These are phyloP conservation scores for Pterophyllum scalare DNA, from an alignment of 2,113 vertebrate species.

Conservation along the genomic window DNA sequence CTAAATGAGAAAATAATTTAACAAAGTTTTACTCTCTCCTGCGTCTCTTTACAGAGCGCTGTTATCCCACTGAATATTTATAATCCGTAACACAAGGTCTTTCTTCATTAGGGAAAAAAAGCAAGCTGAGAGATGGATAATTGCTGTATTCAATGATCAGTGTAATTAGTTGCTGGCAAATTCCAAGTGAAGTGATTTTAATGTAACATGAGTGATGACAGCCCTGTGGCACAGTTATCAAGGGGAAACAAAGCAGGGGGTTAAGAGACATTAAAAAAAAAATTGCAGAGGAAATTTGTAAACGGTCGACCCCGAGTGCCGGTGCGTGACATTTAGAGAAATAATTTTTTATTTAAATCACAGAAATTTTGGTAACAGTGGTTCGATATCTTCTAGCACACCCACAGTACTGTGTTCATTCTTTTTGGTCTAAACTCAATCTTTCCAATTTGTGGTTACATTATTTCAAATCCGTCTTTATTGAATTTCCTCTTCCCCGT, in stretches of 20 bases:
- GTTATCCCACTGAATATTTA: slow-evolving; percentile 67
- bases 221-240: slow-evolving; percentile 37
- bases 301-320: slow-evolving; percentile 12
- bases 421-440: background rate
- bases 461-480: background rate
- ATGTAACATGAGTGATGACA: slow-evolving; percentile 68
- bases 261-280: slow-evolving; percentile 33
- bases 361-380: slow-evolving; percentile 3
- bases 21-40: slow-evolving; percentile 55
- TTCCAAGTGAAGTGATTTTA: slow-evolving; percentile 68
- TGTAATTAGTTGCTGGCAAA: slow-evolving; percentile 73
- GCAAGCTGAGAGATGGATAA: slow-evolving; percentile 61
- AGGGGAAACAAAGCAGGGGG: slow-evolving; percentile 49
- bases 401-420: background rate
- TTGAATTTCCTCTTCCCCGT: background rate
- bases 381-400: background rate
- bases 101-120: slow-evolving; percentile 57
- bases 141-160: slow-evolving; percentile 79
- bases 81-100: slow-evolving; percentile 55
- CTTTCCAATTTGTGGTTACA: background rate
- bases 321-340: slow-evolving; percentile 39
- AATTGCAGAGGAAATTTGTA: slow-evolving; percentile 29
- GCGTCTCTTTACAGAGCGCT: slow-evolving; percentile 6
- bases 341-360: slow-evolving; percentile 29
- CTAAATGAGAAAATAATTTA: slow-evolving; percentile 69